Evolutionary conservation across 2,888 invertebrate species (phyloP), one percentile per base, ranked within the genome.

Genomic region (Caenorhabditis wallacei): DNA sequence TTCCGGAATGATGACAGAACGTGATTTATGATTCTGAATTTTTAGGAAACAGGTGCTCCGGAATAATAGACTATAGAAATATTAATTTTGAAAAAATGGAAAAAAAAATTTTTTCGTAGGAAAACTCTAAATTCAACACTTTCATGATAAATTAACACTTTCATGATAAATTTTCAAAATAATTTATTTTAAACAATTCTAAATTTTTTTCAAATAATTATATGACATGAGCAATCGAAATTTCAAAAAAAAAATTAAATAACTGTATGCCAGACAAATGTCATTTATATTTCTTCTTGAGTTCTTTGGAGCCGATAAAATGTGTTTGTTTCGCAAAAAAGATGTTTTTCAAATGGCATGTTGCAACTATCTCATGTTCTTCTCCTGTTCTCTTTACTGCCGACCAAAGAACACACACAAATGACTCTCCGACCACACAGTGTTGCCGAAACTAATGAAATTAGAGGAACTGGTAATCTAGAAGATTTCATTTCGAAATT

Each of bases 271-370:
- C 3, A 30, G 8, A 5, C 3, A 8, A 30, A 30, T 30, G 30
- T 30, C 30, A 30, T 30, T 30, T 30, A 30, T 30, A 30, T 30
- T 30, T 51, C 51, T 20, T n/a, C 5, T 26, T 24, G 7, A 54
- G 56, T 56, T n/a, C 30, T 30, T 35, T 56, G 56, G 8, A 56
- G 53, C 53, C 53, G 20, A 24, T 53, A 53, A 24, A 53, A 24
- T 10, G 22, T 53, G 53, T 53, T 56, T 54, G 26, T 54, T 26
- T 54, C 26, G n/a, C n/a, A n/a, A n/a, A n/a, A n/a, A 30, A 30
- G 30, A 8, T 30, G 30, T 30, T 30, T 30, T 30, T 10, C 26
- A 7, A 2, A 54, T 54, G 54, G 54, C 54, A 54, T 54, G 54
- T 54, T 26, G 16, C 26, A 10, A 18, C 46, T 43, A 11, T 48